These are phyloP conservation scores for Coendou prehensilis DNA, from an alignment of 2,797 vertebrate species.

Conservation along the genomic window DNA sequence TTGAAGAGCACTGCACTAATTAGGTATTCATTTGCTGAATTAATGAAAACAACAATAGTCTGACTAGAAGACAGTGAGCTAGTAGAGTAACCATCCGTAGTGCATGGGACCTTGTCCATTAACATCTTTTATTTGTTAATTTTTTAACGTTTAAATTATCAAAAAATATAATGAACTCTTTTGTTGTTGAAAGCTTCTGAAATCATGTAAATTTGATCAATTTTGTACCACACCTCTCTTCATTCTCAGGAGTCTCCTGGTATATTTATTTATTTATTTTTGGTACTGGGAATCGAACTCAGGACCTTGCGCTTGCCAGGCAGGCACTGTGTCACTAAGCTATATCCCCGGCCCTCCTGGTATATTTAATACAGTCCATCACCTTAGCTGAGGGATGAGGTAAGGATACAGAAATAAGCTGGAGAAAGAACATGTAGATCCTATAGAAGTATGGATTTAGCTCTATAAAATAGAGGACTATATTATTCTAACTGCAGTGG, in stretches of 20 bases:
- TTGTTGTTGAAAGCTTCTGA: background rate
- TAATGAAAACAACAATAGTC: background rate
- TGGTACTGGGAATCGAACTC: no score
- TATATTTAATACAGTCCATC: background rate
- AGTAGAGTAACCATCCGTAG: background rate
- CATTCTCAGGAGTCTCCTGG: background rate
- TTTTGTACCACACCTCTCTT: background rate
- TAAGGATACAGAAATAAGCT: background rate
- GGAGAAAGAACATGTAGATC: background rate
- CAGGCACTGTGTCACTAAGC: no score
- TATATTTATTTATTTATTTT: background rate
- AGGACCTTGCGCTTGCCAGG: no score
- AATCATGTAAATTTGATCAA: background rate
- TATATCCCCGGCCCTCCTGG: background rate
- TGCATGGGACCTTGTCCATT: background rate
- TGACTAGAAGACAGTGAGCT: background rate
- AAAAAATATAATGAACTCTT: background rate
- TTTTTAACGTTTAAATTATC: background rate
- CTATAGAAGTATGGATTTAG: background rate
- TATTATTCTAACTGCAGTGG: background rate
- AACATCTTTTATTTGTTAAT: background rate
- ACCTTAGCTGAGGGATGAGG: background rate
- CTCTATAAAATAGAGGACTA: background rate
- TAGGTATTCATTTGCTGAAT: background rate
- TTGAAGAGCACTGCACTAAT: background rate